Conservation (phyloP, 2,888 invertebrate genomes). For the Linnaemya vulpina region DNA sequence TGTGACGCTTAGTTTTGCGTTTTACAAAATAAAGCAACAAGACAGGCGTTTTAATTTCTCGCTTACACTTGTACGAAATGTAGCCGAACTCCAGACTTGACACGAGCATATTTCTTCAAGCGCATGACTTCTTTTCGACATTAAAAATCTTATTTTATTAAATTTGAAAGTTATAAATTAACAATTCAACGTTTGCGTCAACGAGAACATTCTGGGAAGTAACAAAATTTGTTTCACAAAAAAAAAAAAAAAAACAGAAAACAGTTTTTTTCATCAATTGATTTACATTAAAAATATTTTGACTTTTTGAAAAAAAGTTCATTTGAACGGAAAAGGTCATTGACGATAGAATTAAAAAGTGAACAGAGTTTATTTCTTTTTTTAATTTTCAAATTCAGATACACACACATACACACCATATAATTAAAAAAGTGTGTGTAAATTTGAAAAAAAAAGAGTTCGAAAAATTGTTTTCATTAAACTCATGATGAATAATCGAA, state of each 20-base stretch:
- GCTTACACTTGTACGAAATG: no score
- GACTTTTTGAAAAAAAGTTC: slow-evolving; percentile 34
- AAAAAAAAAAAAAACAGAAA: slow-evolving; percentile 8
- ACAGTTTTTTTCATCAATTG: slow-evolving; percentile 20
- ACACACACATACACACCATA: not conserved
- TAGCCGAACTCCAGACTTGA: no score
- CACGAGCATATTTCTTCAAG: not conserved
- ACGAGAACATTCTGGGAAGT: slow-evolving; percentile 62
- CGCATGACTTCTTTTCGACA: not conserved
- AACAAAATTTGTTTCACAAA: slow-evolving; percentile 23
- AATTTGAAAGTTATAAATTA: slow-evolving; percentile 42
- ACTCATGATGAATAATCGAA: slow-evolving; percentile 47
- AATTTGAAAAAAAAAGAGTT: slow-evolving; percentile 6
- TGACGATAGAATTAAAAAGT: slow-evolving; percentile 53
- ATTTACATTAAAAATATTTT: slow-evolving; percentile 21
- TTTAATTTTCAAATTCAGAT: slow-evolving; percentile 16
- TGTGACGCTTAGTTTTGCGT: not conserved
- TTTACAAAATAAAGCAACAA: no score
- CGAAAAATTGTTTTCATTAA: not conserved
- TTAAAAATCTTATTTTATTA: slow-evolving; percentile 11
- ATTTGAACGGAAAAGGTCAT: slow-evolving; percentile 63
- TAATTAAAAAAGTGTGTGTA: slow-evolving; percentile 4
- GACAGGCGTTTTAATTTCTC: no score
- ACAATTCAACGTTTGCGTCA: slow-evolving; percentile 12
- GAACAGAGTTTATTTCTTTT: slow-evolving; percentile 24